Evolutionary conservation across 1,140 invertebrate species (phyloP), one percentile per base, ranked within the genome.

Genomic region (Danaus melanippus): DNA sequence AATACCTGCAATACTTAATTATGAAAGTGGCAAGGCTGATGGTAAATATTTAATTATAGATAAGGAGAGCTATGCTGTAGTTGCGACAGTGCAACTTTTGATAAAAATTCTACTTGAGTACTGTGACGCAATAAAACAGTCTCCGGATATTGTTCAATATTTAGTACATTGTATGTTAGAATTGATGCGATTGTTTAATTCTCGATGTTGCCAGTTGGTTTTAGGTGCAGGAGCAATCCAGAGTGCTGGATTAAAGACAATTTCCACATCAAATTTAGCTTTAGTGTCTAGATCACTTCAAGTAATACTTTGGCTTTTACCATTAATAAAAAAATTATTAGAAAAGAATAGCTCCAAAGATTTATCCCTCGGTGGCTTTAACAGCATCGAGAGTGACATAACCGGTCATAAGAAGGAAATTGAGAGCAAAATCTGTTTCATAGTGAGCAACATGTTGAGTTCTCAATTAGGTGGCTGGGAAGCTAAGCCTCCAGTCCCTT

Each of bases 211-310:
- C 87, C 96, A 98, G 77, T 87, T 99, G 53, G 96, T 99, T 17
- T 88, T 99, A 15, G 97, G 97, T 48, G 98, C 97, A 39, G 97
- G 97, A 39, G 97, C 98, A 1, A 91, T 99, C 71, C 93, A 96
- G 74, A 93, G 96, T 58, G 96, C 96, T 11, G 97, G 97, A 0
- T 87, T 99, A 43, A 99, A 98, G 88, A 98, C 96, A 45, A 99
- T 99, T 48, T 97, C 96, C 0, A 97, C 94, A 60, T 95, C 94
- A 43, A 98, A 98, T 89, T 88, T 99, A 58, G 97, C 96, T 8
- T 86, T 99, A 58, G 95, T 97, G 0, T 96, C 95, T 8, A 90
- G 98, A 60, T 97, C 94, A 86, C 78, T 97, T 75, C 92, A 95
- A 71, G 87, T 95, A 11, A 90, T 98, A 42, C 76, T 94, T 9